Evolutionary conservation across 1,140 invertebrate species (phyloP), one percentile per base, ranked within the genome.

Genomic region (Galleria mellonella): DNA sequence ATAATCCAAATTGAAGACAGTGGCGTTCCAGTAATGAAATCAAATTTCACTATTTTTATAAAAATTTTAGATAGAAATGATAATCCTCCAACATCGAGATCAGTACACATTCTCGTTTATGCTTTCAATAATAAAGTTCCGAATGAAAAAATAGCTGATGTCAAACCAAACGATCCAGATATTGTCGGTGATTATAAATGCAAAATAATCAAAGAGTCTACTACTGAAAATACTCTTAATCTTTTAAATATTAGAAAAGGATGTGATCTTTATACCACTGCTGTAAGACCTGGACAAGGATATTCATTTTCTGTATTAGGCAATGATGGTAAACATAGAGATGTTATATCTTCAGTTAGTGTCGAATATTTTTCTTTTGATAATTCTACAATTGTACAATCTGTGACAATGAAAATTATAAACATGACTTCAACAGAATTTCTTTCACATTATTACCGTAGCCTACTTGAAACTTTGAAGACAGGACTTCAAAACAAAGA

Each of bases 151-250:
- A 92, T 99, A 50, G 97, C 96, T 10, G 91, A 97, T 79, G 93
- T 98, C 0, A 93, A 93, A 79, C 97, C 97, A 3, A 94, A 96
- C 63, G 97, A 98, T 87, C 89, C 92, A 3, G 97, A 99, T 75
- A 90, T 91, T 9, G 90, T 91, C 32, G 97, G 96, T 0, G 91
- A 96, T 51, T 98, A 98, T 74, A 91, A 89, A 52, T 99, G 97
- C 74, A 91, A 90, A 67, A 91, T 97, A 43, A 70, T 94, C 29
- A 89, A 89, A 66, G 79, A 87, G 49, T 88, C 88, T 5, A 81
- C 75, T n/a, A 70, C 83, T 11, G 85, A 88, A 41, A 88, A 57
- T 50, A 79, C 75, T 7, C 51, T 85, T 27, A 60, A 89, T 14
- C 82, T 94, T 28, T 91, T 97, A 33, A 89, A 73, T 42, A 94